phyloP scores from a whole-genome alignment of 2,797 vertebrate species.

The Amazonetta brasiliensis region DNA sequence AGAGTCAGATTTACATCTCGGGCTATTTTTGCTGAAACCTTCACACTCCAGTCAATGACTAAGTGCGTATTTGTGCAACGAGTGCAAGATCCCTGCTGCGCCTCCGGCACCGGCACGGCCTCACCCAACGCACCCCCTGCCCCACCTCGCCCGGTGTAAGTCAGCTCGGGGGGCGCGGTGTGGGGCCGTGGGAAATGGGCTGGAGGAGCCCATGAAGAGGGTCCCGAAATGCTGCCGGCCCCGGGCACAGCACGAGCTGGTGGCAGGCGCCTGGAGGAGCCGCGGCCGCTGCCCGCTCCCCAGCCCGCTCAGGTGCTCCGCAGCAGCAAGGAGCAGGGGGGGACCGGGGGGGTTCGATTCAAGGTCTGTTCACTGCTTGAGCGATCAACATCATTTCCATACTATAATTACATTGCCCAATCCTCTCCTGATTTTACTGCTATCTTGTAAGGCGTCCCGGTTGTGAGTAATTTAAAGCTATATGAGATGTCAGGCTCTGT shows the following conservation, averaged over 20 bases:
- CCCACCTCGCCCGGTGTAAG: neutral
- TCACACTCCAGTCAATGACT: neutral
- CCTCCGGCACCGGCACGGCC: neutral
- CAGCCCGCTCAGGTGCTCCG: slow-evolving; percentile 27
- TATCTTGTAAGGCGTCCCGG: slow-evolving; percentile 85
- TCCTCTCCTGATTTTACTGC: slow-evolving; percentile 90
- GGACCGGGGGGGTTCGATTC: neutral
- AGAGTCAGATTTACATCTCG: neutral
- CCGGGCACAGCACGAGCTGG: accelerated
- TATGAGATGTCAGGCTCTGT: slow-evolving; percentile 87
- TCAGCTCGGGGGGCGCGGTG: accelerated
- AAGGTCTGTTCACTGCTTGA: slow-evolving; percentile 86
- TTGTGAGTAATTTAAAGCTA: slow-evolving; percentile 89
- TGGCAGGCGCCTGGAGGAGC: neutral
- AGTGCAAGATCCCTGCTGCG: too few species aligned
- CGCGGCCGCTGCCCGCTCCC: neutral
- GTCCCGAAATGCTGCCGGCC: too few species aligned
- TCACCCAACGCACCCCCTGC: neutral
- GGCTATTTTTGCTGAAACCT: neutral
- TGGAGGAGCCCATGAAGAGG: neutral
- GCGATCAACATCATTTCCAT: slow-evolving; percentile 92
- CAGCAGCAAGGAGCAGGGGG: neutral
- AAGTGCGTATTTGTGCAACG: accelerated
- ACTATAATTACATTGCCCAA: slow-evolving; percentile 94
- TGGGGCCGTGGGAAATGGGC: neutral